These are phyloP conservation scores for Adelges cooleyi DNA, from an alignment of 1,140 invertebrate genomes.

Conservation along the genomic window DNA sequence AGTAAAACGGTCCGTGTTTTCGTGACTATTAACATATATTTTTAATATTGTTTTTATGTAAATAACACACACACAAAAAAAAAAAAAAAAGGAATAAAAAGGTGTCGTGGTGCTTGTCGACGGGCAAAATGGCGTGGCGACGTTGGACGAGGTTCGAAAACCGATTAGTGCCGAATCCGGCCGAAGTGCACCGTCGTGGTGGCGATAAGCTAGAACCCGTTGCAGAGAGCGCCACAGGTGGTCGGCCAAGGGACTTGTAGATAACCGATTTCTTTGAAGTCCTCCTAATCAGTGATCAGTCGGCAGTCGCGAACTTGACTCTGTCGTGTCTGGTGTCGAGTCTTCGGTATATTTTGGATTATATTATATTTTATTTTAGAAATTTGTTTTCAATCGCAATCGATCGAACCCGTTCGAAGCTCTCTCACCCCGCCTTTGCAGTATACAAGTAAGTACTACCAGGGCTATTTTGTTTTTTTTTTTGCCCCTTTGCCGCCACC, in stretches of 20 bases:
- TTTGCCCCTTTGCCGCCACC: neutral
- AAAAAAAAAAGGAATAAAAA: too few species aligned
- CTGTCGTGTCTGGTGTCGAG: neutral
- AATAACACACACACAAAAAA: too few species aligned
- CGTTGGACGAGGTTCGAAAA: too few species aligned
- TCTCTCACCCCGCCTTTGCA: too few species aligned
- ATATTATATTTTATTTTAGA: neutral
- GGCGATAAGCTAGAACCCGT: neutral
- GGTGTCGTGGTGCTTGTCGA: too few species aligned
- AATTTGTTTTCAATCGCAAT: too few species aligned
- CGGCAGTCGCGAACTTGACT: neutral
- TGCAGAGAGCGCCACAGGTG: constrained; percentile 12
- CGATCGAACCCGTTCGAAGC: too few species aligned
- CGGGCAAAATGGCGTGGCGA: too few species aligned
- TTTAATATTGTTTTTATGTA: too few species aligned
- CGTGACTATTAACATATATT: too few species aligned
- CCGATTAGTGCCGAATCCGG: neutral
- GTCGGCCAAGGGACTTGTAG: constrained; percentile 14
- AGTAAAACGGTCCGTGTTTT: too few species aligned
- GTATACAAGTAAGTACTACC: neutral
- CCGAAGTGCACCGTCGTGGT: neutral
- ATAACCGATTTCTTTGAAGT: constrained; percentile 23
- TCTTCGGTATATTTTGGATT: neutral
- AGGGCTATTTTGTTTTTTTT: neutral
- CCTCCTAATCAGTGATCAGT: constrained; percentile 22